Base-by-base conservation (phyloP, 2,797 vertebrate species). In the Notamacropus eugenii region DNA sequence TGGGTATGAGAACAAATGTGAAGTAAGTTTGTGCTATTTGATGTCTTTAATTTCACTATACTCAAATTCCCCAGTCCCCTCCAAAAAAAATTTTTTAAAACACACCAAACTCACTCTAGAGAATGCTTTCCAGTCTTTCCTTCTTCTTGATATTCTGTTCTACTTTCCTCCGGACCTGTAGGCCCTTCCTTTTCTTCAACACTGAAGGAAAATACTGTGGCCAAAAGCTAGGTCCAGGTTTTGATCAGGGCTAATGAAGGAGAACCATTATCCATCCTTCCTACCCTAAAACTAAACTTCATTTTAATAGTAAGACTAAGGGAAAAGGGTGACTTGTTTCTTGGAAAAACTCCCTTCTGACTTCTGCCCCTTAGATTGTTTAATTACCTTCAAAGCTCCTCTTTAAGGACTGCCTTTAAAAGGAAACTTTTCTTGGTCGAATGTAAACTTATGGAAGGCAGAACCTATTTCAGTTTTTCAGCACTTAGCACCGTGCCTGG, bases 71-170 rank as follows among this genome's bases (percentile, higher is more conserved):
- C 91, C 27, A 31, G 16, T 34, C 3, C 27, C 31, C 27, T 82
- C 40, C 16, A 50, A 87, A 67, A 46, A 57, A 57, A 28, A 10
- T 57, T 52, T 52, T 52, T 52, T 82, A 46, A 82, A 82, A 82
- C 0, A 74, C 6, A 74, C 8, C 40, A 82, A 24, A 87, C 74
- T 40, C 40, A 19, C 40, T 93, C 87, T 14, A 55, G 93, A 95
- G 90, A 59, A 50, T 96, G 94, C 92, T 22, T 55, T n/a, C 95
- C 27, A 55, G 52, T 67, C 92, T 93, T 59, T 74, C 22, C 52
- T 29, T 29, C 52, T 27, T 91, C 92, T 92, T 54, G 11, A 62
- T 93, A 31, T 4, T 74, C 58, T 52, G 59, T 40, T 54, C 54
- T 56, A 93, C 29, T 50, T 92, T 91, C 91, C 52, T 54, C 95